These are phyloP conservation scores for Glossophaga mutica DNA, from an alignment of 2,797 vertebrate genomes.

Conservation along the genomic window DNA sequence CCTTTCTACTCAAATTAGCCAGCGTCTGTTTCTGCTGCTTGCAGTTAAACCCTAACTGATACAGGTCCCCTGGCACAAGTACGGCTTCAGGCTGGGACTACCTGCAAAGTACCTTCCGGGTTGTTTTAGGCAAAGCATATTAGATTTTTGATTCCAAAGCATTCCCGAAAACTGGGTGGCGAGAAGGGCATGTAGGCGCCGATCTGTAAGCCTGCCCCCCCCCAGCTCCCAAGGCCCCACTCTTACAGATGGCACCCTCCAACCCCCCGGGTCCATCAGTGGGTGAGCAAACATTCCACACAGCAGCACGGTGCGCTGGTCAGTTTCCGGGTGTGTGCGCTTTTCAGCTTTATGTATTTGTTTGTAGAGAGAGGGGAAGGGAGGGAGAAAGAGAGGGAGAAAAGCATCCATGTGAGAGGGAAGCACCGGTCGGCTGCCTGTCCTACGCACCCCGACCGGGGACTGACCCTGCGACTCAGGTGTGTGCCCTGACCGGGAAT, in stretches of 20 bases:
- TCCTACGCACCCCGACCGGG: too few species aligned
- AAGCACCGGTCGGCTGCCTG: neutral
- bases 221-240: accelerated
- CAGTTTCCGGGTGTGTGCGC: neutral
- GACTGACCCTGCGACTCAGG: too few species aligned
- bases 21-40: neutral
- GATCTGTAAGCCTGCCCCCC: neutral
- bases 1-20: neutral
- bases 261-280: neutral
- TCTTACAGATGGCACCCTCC: neutral
- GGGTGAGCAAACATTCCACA: neutral
- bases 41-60: neutral
- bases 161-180: neutral
- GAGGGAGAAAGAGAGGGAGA: neutral
- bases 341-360: neutral
- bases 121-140: neutral
- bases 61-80: neutral
- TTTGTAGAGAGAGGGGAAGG: neutral
- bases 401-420: too few species aligned
- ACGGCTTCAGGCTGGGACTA: neutral
- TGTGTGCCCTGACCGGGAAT: neutral
- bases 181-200: neutral
- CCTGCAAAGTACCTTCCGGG: neutral
- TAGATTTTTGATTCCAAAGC: neutral
- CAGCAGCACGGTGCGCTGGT: too few species aligned